phyloP scores from a whole-genome alignment of 2,113 vertebrate genomes.

The Macquaria australasica region DNA sequence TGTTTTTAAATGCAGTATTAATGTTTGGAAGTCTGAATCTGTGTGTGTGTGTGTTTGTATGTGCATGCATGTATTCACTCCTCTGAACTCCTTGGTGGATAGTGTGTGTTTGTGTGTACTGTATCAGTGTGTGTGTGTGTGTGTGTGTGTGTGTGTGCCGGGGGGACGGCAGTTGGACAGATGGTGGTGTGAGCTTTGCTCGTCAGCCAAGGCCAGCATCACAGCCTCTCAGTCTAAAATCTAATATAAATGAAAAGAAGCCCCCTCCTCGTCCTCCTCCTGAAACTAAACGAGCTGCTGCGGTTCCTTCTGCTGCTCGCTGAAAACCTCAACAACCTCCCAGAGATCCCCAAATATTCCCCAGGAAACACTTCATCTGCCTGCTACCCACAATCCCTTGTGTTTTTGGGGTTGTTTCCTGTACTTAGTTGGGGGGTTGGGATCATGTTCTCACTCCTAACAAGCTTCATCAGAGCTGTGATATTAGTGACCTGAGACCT shows the following conservation, averaged over 20 bases:
- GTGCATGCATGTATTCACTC: background rate
- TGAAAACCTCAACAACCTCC: slow-evolving; percentile 35
- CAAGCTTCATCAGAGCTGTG: background rate
- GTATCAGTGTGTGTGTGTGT: slow-evolving; percentile 13
- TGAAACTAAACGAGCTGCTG: slow-evolving; percentile 32
- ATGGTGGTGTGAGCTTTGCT: slow-evolving; percentile 49
- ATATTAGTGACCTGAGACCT: no score
- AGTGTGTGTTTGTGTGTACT: background rate
- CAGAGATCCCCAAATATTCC: slow-evolving; percentile 28
- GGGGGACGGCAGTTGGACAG: slow-evolving; percentile 41
- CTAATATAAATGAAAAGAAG: slow-evolving; percentile 43
- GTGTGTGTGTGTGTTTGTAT: background rate
- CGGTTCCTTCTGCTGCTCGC: slow-evolving; percentile 15
- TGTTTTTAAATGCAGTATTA: slow-evolving; percentile 32
- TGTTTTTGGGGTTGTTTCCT: slow-evolving; percentile 11
- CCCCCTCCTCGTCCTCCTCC: background rate
- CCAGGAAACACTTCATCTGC: background rate
- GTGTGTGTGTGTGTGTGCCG: slow-evolving; percentile 15
- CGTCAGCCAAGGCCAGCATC: slow-evolving; percentile 37
- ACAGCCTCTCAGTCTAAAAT: slow-evolving; percentile 43
- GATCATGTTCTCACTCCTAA: background rate
- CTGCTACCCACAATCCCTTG: slow-evolving; percentile 20
- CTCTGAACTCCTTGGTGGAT: no score
- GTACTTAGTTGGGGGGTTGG: background rate
- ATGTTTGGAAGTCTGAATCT: slow-evolving; percentile 28